Evolutionary conservation across 2,888 invertebrate genomes (phyloP).

Genomic region (Oligia fasciuncula): DNA sequence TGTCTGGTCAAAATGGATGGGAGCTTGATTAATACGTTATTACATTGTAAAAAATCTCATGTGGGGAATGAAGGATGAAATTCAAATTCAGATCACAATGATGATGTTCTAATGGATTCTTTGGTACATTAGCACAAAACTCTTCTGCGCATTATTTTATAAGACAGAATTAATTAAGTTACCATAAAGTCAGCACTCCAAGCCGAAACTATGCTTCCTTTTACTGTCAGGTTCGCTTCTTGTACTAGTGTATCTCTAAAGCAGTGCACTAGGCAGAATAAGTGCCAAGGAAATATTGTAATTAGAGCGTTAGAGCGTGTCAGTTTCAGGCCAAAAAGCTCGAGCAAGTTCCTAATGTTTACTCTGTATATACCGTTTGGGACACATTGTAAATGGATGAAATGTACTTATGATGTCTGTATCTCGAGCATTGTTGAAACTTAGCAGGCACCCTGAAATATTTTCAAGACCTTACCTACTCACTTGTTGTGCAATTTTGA

Average conservation of each 20-base stretch:
- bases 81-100: background rate
- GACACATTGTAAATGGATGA: constrained; percentile 3
- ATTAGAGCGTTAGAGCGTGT: constrained; percentile 41
- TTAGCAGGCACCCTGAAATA: background rate
- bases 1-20: background rate
- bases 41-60: background rate
- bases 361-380: background rate
- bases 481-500: background rate
- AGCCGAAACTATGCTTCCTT: background rate
- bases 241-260: background rate
- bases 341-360: background rate
- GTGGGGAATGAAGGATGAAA: background rate
- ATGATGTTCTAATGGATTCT: background rate
- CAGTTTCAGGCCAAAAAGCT: constrained; percentile 2
- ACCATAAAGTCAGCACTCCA: background rate
- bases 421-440: background rate
- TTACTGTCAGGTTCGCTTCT: background rate
- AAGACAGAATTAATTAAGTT: background rate
- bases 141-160: background rate
- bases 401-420: background rate
- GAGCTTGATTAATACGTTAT: background rate
- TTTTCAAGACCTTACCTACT: background rate
- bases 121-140: background rate
- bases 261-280: background rate
- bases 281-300: constrained; percentile 63